Conservation (phyloP, 2,113 vertebrate species). For the Macaca nemestrina region DNA sequence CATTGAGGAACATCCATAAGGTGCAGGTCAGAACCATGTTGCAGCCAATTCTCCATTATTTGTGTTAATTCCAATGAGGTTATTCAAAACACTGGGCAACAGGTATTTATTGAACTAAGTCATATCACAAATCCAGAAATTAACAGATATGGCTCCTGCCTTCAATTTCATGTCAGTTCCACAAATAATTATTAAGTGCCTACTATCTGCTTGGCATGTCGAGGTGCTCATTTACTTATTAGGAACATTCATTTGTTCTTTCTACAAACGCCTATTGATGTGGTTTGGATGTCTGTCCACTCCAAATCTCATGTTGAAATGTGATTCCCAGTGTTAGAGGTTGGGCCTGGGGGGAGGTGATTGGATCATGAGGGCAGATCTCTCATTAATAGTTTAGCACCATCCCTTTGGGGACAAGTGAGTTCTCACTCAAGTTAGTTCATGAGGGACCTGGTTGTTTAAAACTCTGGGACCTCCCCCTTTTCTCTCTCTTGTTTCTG, state of each 20-base stretch:
- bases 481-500: no score
- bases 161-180: not conserved
- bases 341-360: no score
- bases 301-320: no score
- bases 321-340: no score
- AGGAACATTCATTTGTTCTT: slow-evolving; percentile 12
- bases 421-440: no score
- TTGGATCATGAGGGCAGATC: no score
- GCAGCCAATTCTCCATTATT: not conserved
- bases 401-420: no score
- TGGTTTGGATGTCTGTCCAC: no score
- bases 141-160: not conserved
- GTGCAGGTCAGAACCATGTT: not conserved
- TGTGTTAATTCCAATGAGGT: not conserved
- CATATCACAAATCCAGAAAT: not conserved
- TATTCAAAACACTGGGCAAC: slow-evolving; percentile 1
- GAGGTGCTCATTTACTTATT: not conserved
- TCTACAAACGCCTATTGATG: not conserved
- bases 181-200: not conserved
- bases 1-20: not conserved
- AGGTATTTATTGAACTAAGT: slow-evolving; percentile 2
- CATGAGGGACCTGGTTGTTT: no score
- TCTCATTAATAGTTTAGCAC: no score
- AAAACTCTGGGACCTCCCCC: no score
- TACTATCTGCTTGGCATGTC: not conserved